Conservation (phyloP, 2,797 vertebrate species). For the Gallinago nigripennis region DNA sequence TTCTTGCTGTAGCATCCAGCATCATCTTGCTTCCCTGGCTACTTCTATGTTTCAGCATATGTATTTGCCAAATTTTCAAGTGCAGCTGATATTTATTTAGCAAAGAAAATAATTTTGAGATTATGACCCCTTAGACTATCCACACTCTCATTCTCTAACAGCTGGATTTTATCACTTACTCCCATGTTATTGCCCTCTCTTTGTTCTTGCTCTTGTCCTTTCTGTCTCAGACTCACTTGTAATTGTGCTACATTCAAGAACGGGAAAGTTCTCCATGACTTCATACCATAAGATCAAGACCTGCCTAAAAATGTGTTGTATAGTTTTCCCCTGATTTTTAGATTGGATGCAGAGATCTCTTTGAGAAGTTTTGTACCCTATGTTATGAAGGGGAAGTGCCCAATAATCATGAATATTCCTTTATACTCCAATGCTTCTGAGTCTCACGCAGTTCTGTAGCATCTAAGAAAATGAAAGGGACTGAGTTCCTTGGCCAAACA, state of each 20-base stretch:
- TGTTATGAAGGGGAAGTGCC: not conserved
- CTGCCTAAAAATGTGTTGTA: not conserved
- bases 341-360: not conserved
- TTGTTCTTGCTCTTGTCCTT: not conserved
- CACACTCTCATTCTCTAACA: not conserved
- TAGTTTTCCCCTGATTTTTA: not conserved
- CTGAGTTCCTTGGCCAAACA: not conserved
- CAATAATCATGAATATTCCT: not conserved
- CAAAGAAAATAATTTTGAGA: not conserved
- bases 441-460: not conserved
- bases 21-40: not conserved
- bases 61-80: not conserved
- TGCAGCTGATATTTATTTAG: slow-evolving; percentile 6
- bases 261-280: not conserved
- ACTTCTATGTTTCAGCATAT: not conserved
- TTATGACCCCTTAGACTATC: not conserved
- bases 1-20: not conserved
- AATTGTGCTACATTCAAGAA: not conserved
- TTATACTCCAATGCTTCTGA: not conserved
- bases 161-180: not conserved
- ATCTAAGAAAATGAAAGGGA: not conserved
- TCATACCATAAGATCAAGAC: not conserved
- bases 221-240: not conserved
- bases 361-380: not conserved
- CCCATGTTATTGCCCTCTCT: not conserved